phyloP scores from a whole-genome alignment of 64 coral and sea anemone species.

The Actinia tenebrosa region DNA sequence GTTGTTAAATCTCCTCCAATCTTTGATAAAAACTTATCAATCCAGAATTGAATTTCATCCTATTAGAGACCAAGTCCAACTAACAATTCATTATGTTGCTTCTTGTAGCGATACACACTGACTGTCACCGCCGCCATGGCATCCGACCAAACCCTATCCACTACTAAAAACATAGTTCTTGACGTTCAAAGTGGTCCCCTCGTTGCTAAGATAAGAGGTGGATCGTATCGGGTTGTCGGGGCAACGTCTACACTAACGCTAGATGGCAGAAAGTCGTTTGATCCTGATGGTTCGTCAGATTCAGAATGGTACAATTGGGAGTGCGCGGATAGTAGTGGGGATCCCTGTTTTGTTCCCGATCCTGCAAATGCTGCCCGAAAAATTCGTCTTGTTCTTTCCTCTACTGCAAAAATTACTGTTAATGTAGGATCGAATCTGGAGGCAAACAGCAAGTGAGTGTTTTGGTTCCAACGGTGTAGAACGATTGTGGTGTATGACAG shows the following conservation, averaged over 20 bases:
- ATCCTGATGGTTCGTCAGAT: constrained; percentile 53
- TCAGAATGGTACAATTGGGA: constrained; percentile 39
- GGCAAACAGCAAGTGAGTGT: constrained; percentile 39
- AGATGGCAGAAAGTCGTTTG: constrained; percentile 22
- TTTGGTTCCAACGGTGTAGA: too few relatives aligned
- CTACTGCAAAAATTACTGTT: constrained; percentile 2
- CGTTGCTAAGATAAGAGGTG: constrained; percentile 38
- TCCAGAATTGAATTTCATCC: too few relatives aligned
- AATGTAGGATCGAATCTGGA: constrained; percentile 38
- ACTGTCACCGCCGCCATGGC: constrained; percentile 49
- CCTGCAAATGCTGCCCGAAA: background rate
- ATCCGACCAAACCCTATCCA: constrained; percentile 20
- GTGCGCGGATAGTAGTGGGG: constrained; percentile 24
- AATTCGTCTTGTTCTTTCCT: constrained; percentile 28
- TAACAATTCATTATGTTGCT: background rate
- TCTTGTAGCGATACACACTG: constrained; percentile 49
- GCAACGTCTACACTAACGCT: constrained; percentile 27
- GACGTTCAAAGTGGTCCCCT: constrained; percentile 34
- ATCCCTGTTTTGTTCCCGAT: constrained; percentile 38
- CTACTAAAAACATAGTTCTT: constrained; percentile 19
- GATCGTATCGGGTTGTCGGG: constrained; percentile 39
- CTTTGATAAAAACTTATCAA: too few relatives aligned
- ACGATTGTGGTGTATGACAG: too few relatives aligned
- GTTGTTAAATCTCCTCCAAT: too few relatives aligned
- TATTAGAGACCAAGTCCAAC: too few relatives aligned